phyloP scores from a whole-genome alignment of 1,140 invertebrate genomes.

The Olivierus martensii region DNA sequence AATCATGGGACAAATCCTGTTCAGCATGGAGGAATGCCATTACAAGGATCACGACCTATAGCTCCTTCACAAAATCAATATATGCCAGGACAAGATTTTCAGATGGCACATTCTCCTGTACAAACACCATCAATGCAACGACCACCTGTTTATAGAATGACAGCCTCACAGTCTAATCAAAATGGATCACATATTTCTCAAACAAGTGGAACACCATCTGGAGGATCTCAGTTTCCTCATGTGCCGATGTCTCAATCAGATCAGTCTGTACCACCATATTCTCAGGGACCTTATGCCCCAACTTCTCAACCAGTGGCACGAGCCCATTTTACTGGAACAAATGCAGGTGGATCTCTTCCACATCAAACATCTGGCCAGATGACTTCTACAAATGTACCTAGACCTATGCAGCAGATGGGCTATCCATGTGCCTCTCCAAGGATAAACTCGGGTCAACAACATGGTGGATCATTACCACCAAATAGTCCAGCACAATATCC shows the following conservation, averaged over 20 bases:
- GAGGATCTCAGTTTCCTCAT: constrained; percentile 4
- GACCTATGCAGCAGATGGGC: constrained; percentile 12
- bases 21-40: constrained; percentile 5
- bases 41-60: constrained; percentile 5
- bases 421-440: constrained; percentile 10
- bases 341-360: background rate
- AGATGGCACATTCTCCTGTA: constrained; percentile 1
- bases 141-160: constrained; percentile 14
- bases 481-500: constrained; percentile 14
- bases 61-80: constrained; percentile 15
- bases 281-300: constrained; percentile 17
- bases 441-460: constrained; percentile 15
- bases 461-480: constrained; percentile 6
- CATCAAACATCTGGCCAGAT: background rate
- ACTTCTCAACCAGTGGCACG: background rate
- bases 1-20: constrained; percentile 3
- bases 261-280: constrained; percentile 10
- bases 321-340: constrained; percentile 10
- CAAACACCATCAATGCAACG: constrained; percentile 14
- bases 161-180: constrained; percentile 9
- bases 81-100: constrained; percentile 12
- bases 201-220: constrained; percentile 8
- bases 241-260: constrained; percentile 12
- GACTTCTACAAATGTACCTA: background rate
- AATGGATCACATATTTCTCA: constrained; percentile 13